These are phyloP conservation scores for Echiichthys vipera DNA, from an alignment of 2,797 vertebrate species.

Conservation along the genomic window DNA sequence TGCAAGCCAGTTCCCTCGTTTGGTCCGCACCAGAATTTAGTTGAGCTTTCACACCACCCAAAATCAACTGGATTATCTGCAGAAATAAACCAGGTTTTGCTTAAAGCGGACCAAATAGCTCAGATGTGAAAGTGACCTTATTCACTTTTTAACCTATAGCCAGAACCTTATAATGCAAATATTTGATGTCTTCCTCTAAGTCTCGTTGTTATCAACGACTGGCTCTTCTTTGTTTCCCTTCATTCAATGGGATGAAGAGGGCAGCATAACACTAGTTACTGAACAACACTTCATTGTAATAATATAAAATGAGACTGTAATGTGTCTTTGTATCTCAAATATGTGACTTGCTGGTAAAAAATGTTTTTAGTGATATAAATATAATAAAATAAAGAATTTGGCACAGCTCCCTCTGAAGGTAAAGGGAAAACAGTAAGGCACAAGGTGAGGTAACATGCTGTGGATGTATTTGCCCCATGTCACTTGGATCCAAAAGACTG, in stretches of 20 bases:
- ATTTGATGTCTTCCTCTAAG: neutral
- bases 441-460: conserved; percentile 39
- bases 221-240: neutral
- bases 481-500: conserved; percentile 36
- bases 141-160: too few species aligned
- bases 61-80: too few species aligned
- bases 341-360: neutral
- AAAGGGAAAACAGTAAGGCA: conserved; percentile 16
- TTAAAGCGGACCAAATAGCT: too few species aligned
- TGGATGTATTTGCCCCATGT: conserved; percentile 57
- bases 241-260: neutral
- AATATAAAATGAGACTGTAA: neutral
- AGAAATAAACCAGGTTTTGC: too few species aligned
- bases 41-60: too few species aligned
- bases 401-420: neutral
- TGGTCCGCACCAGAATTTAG: too few species aligned
- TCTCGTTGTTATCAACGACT: neutral
- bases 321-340: neutral
- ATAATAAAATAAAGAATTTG: conserved; percentile 1
- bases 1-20: too few species aligned
- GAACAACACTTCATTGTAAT: neutral
- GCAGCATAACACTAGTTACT: neutral
- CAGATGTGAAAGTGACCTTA: too few species aligned
- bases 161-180: too few species aligned
- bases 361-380: neutral